Evolutionary conservation across 2,797 vertebrate genomes (phyloP).

Genomic region (Limnodromus scolopaceus): DNA sequence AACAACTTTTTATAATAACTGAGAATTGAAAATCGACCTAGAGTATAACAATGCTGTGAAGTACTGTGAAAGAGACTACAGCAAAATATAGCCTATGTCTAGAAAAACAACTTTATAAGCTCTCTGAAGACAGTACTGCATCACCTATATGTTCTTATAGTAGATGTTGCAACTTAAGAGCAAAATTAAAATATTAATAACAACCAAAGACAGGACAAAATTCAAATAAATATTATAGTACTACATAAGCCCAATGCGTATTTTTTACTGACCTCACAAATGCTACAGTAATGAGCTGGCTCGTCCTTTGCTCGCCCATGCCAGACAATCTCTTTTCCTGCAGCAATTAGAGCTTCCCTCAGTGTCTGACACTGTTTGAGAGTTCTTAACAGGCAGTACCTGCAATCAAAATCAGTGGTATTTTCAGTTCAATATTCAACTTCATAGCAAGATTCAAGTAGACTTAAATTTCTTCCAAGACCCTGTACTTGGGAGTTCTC

Average conservation of each 20-base stretch:
- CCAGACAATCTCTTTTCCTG: constrained; percentile 93
- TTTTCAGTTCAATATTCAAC: background rate
- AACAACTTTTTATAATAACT: background rate
- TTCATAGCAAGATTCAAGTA: background rate
- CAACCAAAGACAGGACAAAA: background rate
- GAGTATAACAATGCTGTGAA: background rate
- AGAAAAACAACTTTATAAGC: background rate
- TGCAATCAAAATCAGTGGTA: constrained; percentile 54
- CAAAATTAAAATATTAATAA: background rate
- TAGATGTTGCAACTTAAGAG: background rate
- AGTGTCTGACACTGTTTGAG: constrained; percentile 96
- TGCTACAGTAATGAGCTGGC: constrained; percentile 96
- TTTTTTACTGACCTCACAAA: constrained; percentile 90
- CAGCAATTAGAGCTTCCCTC: constrained; percentile 89
- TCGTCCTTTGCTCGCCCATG: constrained; percentile 92
- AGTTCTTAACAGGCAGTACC: constrained; percentile 95
- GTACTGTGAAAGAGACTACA: background rate
- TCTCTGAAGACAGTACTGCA: background rate
- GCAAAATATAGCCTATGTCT: background rate
- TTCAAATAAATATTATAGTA: background rate
- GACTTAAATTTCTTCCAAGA: background rate
- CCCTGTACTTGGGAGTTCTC: background rate
- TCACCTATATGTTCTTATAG: background rate
- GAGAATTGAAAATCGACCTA: constrained; percentile 21
- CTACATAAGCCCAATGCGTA: background rate